These are phyloP conservation scores for Drosophila murphyi DNA, from an alignment of 1,140 invertebrate genomes.

Conservation along the genomic window DNA sequence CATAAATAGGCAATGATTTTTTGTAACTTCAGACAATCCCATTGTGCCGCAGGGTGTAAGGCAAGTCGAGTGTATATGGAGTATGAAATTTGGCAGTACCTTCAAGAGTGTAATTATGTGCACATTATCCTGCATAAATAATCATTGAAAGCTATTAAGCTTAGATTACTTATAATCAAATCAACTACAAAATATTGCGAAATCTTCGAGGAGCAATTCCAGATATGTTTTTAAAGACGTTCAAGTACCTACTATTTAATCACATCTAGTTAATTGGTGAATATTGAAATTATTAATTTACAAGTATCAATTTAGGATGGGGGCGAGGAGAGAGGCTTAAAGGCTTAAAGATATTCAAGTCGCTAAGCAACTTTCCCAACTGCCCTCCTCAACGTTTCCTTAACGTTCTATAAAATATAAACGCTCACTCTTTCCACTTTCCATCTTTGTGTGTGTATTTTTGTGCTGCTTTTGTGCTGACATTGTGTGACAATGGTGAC, in stretches of 20 bases:
- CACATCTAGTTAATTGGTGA: no score
- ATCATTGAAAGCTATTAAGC: not conserved
- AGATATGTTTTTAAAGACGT: no score
- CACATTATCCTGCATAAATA: not conserved
- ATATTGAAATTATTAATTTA: no score
- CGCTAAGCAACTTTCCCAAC: slow-evolving; percentile 20
- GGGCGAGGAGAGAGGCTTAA: not conserved
- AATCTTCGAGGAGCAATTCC: no score
- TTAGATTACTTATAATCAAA: no score
- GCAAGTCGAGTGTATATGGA: no score
- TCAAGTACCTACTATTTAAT: no score
- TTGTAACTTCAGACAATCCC: slow-evolving; percentile 9
- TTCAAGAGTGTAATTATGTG: not conserved
- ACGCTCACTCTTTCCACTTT: slow-evolving; percentile 36
- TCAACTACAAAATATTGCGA: no score
- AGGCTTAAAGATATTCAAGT: slow-evolving; percentile 24
- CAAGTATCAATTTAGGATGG: not conserved
- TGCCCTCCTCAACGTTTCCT: slow-evolving; percentile 37
- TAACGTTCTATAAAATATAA: not conserved
- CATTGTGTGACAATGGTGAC: slow-evolving; percentile 73
- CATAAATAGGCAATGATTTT: slow-evolving; percentile 40
- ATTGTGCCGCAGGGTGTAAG: not conserved
- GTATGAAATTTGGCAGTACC: not conserved
- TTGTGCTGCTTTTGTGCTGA: slow-evolving; percentile 36
- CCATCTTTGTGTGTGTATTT: slow-evolving; percentile 39